Conservation (phyloP, 2,888 invertebrate species). For the Steinernema hermaphroditum region DNA sequence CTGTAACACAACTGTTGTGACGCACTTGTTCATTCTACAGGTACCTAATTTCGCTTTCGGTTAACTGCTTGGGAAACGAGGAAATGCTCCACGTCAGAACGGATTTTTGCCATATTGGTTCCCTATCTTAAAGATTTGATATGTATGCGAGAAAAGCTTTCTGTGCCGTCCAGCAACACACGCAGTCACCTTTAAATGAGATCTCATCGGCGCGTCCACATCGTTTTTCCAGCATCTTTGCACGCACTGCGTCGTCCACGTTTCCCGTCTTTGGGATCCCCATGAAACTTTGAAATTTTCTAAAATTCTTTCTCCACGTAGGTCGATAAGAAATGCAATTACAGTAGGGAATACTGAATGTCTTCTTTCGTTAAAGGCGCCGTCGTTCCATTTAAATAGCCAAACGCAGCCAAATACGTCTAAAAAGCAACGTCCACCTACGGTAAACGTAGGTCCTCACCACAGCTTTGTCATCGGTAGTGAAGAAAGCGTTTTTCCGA, state of each 20-base stretch:
- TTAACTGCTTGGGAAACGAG: background rate
- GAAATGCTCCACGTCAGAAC: conserved; percentile 21
- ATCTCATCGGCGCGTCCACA: background rate
- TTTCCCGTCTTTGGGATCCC: conserved; percentile 39
- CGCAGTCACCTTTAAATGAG: background rate
- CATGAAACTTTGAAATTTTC: conserved; percentile 45
- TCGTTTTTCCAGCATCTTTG: background rate
- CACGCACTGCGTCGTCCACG: conserved; percentile 32
- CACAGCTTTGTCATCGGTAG: background rate
- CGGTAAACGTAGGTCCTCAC: too few relatives aligned
- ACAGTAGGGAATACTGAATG: background rate
- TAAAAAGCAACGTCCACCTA: background rate
- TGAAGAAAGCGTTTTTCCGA: background rate
- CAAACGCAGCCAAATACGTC: conserved; percentile 16
- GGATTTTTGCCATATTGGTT: background rate
- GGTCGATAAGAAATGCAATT: background rate
- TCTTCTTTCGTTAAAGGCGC: background rate
- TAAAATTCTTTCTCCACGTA: conserved; percentile 11
- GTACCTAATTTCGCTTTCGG: conserved; percentile 5
- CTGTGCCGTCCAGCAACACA: background rate
- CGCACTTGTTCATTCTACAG: background rate
- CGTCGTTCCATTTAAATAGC: background rate
- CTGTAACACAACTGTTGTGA: too few relatives aligned
- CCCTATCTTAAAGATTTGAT: too few relatives aligned
- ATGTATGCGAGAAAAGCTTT: background rate